Percentiles rank a stretch among this genome's conserved stretches.
Evolutionary conservation across 2,797 vertebrate species (phyloP).

Genomic region (Thripadectes ignobilis): DNA sequence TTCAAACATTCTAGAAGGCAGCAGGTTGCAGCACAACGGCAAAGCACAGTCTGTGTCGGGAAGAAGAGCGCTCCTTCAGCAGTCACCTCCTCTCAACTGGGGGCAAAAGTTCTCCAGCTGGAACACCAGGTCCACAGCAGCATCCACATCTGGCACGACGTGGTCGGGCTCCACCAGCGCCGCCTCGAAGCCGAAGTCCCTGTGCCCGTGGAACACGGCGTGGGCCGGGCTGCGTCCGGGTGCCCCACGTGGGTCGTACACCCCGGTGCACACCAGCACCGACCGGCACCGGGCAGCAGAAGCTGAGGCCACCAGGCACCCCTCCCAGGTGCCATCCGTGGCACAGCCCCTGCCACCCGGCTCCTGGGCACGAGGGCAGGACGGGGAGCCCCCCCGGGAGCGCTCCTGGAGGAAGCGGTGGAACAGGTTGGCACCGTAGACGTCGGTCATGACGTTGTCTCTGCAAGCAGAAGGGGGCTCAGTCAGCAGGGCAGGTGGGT

Average conservation of each 20-base stretch:
- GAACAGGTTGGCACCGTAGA: constrained; percentile 91
- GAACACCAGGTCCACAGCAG: constrained; percentile 87
- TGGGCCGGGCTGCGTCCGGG: no score
- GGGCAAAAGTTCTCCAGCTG: constrained; percentile 81
- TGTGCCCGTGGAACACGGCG: constrained; percentile 79
- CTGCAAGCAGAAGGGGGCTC: constrained; percentile 47
- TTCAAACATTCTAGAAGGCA: not conserved
- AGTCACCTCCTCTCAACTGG: not conserved
- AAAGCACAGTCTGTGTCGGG: not conserved
- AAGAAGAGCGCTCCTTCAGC: not conserved
- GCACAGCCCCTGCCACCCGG: no score
- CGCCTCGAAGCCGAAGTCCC: constrained; percentile 86
- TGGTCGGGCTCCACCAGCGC: constrained; percentile 81
- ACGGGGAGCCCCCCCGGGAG: no score
- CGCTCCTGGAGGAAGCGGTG: constrained; percentile 71
- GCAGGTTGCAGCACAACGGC: not conserved
- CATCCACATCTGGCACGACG: constrained; percentile 84
- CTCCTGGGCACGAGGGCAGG: no score
- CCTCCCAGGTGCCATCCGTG: no score
- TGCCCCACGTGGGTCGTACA: constrained; percentile 79
- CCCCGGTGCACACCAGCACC: constrained; percentile 87
- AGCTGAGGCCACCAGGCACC: constrained; percentile 65
- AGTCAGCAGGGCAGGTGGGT: not conserved
- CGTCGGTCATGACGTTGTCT: constrained; percentile 90
- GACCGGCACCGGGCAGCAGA: constrained; percentile 84